Base-by-base conservation (phyloP, 2,113 vertebrate genomes). In the Ictidomys tridecemlineatus region DNA sequence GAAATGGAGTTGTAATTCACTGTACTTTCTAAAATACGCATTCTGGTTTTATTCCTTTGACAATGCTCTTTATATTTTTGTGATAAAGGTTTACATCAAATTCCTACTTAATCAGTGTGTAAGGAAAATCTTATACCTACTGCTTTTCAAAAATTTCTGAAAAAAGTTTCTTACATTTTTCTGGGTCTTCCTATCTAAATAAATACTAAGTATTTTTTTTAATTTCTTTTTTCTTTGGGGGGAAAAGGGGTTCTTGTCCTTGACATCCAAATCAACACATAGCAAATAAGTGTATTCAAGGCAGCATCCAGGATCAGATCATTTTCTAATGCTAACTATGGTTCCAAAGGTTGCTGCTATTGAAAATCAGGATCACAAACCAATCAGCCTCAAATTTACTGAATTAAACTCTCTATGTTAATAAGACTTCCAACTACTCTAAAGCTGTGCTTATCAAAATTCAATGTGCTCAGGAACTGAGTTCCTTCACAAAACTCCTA, bases 1-100 rank as follows among this genome's bases (percentile, higher is more conserved):
- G 70, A 79, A 92, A 37, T 65, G 65, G 24, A 94, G 37, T n/a
- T 96, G 73, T 37, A 97, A 90, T 39, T 77, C 39, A 88, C 22
- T 16, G 0, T 51, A 17, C 8, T 72, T 92, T 51, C 28, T 70
- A 79, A 87, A 90, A 80, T 32, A 70, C 0, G 42, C 45, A 89
- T 76, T 94, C 73, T n/a, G 11, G 26, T 56, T 24, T 42, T 83
- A 39, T 39, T 86, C 22, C 17, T 63, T 79, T 69, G 14, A 65
- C 22, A 93, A 26, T 45, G 67, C 12, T 53, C 17, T 51, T 69
- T 5, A 58, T 32, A 14, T 83, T 92, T 32, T 87, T 89, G 80
- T 24, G 56, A 95, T 74, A 72, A 95, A 90, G 1, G 63, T 16
- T 39, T 87, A 32, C 1, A 85, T 32, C 18, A 85, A 89, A 79